Evolutionary conservation across 2,113 vertebrate species (phyloP), one percentile per base, ranked within the genome.

Genomic region (Oxygymnocypris stewartii): DNA sequence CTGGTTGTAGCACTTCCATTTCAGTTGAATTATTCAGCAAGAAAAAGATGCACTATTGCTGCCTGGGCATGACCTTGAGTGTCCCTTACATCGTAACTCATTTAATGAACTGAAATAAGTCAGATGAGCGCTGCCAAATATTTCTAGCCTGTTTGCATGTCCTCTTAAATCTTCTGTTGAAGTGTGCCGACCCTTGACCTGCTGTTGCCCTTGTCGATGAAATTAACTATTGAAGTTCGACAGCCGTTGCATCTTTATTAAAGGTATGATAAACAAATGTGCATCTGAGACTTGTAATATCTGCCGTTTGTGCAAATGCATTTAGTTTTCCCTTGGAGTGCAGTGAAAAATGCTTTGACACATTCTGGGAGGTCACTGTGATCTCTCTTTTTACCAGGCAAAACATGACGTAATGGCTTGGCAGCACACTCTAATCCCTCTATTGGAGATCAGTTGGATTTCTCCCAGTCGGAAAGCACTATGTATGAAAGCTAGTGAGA

Each of bases 311-410:
- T 80, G 40, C 54, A 59, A 76, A 82, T 69, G 77, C 69, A 86
- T 86, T 88, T 65, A 78, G 44, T 71, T 81, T 79, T 49, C 28
- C 79, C 44, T 75, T 37, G 65, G 85, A 44, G 44, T 76, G 51
- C 54, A 47, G 57, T 86, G 47, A 73, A 77, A 88, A 88, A 80
- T 88, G 81, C 57, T 82, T 86, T 84, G 80, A 88, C 82, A 81
- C 71, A 71, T 86, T 65, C 85, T 88, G 89, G 87, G 85, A 88
- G 85, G 82, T 87, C 87, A 85, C 49, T 57, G 71, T 85, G 79
- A 88, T 88, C 82, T 88, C 85, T 85, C 85, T 79, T 79, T 88
- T 88, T 87, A 65, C 61, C 40, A 85, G 61, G 65, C 83, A 25
- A 77, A 69, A 51, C 79, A 84, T 87, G 85, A 89, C 54, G 83